These are phyloP conservation scores for Leptatherina wallacei DNA, from an alignment of 2,797 vertebrate species.

Conservation along the genomic window DNA sequence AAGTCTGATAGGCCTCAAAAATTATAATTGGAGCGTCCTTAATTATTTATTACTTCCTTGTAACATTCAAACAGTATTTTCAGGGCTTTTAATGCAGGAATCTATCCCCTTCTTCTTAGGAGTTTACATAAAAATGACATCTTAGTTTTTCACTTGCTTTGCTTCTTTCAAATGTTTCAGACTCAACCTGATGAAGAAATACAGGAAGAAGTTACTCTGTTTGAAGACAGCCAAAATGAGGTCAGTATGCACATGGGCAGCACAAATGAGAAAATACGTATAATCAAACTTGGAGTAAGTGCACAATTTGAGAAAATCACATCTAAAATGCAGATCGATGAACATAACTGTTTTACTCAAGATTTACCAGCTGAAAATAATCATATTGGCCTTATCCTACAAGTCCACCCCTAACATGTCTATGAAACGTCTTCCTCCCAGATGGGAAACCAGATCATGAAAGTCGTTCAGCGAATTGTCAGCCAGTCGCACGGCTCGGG, in stretches of 20 bases:
- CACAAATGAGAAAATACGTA: not conserved
- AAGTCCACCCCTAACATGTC: not conserved
- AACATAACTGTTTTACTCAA: not conserved
- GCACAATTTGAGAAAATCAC: not conserved
- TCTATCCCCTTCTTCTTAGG: not conserved
- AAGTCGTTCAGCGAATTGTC: constrained; percentile 95
- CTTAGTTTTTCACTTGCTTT: constrained; percentile 1
- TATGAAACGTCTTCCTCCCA: constrained; percentile 56
- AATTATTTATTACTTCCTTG: not conserved
- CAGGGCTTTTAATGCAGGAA: not conserved
- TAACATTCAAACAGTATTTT: not conserved
- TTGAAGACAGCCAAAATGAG: constrained; percentile 78
- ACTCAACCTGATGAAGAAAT: constrained; percentile 75
- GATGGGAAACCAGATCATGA: constrained; percentile 96
- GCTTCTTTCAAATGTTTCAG: constrained; percentile 45
- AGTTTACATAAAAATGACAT: not conserved
- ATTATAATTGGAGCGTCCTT: not conserved
- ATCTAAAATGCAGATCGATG: not conserved
- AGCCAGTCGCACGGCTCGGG: constrained; percentile 86
- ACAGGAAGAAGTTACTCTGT: constrained; percentile 74
- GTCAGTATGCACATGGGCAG: constrained; percentile 46
- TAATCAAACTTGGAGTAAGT: not conserved
- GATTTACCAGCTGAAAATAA: not conserved
- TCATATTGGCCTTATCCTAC: not conserved
- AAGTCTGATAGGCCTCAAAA: not conserved